A percentile compares a stretch with the other conserved stretches of the same genome.
These are phyloP conservation scores for Corvus moneduloides DNA, from an alignment of 2,113 vertebrate genomes.

Conservation along the genomic window DNA sequence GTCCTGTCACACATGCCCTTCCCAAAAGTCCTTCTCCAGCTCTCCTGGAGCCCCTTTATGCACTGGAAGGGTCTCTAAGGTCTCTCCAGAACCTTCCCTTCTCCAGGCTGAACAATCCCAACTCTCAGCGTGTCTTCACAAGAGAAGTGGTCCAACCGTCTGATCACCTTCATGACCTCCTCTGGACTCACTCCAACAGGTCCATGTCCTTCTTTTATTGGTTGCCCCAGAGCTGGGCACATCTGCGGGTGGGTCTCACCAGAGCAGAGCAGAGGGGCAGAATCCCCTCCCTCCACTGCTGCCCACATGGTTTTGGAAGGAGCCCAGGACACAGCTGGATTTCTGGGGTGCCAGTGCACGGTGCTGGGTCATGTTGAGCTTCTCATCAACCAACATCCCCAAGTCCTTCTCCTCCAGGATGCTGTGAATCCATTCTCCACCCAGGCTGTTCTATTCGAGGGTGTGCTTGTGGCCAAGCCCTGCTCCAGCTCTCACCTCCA, in stretches of 20 bases:
- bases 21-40: background rate
- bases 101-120: background rate
- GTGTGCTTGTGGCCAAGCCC: background rate
- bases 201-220: background rate
- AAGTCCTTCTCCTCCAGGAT: background rate
- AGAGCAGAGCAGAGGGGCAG: background rate
- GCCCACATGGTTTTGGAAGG: background rate
- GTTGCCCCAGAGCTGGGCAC: background rate
- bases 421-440: background rate
- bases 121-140: background rate
- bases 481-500: background rate
- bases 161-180: background rate
- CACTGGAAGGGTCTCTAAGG: background rate
- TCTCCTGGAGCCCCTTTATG: background rate
- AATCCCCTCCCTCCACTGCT: background rate
- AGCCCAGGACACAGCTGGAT: accelerated
- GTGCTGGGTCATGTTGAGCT: background rate
- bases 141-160: background rate
- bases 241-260: background rate
- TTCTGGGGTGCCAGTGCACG: background rate
- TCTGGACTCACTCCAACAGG: background rate
- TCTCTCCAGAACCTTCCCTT: background rate
- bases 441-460: background rate
- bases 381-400: background rate
- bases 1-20: background rate